A percentile compares a stretch with the other conserved stretches of the same genome.
Evolutionary conservation across 2,888 invertebrate genomes (phyloP).

Genomic region (Mycalesis mineus): DNA sequence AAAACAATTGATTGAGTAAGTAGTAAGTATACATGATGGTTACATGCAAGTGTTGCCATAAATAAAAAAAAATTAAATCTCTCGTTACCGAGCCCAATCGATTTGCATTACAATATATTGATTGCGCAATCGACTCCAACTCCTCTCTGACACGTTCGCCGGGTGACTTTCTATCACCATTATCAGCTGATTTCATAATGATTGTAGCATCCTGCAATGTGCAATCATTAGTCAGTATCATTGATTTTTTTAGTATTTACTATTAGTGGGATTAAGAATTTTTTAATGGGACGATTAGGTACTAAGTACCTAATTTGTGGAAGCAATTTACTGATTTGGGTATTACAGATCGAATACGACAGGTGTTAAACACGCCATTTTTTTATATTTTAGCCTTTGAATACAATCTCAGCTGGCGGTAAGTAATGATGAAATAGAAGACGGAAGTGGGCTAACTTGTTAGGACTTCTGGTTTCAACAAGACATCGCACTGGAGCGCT

Average conservation of each 20-base stretch:
- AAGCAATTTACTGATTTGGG: constrained; percentile 1
- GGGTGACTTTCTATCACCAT: constrained; percentile 43
- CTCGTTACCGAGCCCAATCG: constrained; percentile 1
- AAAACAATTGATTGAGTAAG: too few species aligned
- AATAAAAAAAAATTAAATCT: too few species aligned
- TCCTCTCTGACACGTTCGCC: constrained; percentile 53
- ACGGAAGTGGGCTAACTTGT: too few species aligned
- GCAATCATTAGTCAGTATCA: constrained; percentile 5
- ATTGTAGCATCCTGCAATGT: constrained; percentile 22
- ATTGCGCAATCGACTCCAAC: constrained; percentile 53
- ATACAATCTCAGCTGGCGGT: too few species aligned
- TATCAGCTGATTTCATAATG: constrained; percentile 26
- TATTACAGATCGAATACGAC: too few species aligned
- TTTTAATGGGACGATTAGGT: not conserved
- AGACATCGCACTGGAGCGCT: too few species aligned
- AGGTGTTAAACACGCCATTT: too few species aligned
- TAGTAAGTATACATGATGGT: too few species aligned
- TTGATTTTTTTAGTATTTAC: not conserved
- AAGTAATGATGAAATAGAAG: too few species aligned
- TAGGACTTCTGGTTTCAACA: too few species aligned
- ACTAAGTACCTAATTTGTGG: not conserved
- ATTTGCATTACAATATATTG: constrained; percentile 44
- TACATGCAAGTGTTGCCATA: too few species aligned
- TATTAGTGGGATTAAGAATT: not conserved
- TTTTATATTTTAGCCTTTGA: too few species aligned